Percentiles rank a stretch among this genome's conserved stretches.
phyloP scores from a whole-genome alignment of 2,888 invertebrate species.

The Graphium colonna region DNA sequence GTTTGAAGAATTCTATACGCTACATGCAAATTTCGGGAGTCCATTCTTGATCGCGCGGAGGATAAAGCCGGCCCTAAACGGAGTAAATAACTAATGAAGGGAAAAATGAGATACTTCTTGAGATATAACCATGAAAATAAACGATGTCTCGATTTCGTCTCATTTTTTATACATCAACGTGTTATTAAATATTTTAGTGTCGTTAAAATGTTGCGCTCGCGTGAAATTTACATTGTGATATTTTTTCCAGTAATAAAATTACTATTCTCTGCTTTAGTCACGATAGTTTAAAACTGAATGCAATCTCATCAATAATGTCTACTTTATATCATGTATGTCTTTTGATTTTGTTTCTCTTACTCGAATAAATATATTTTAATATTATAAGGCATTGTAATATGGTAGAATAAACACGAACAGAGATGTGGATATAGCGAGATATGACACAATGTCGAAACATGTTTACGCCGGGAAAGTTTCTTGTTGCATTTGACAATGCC shows the following conservation, averaged over 20 bases:
- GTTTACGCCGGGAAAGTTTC: slow-evolving; percentile 43
- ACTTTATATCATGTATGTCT: no score
- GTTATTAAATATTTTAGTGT: slow-evolving; percentile 2
- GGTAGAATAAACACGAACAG: slow-evolving; percentile 12
- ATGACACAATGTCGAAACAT: slow-evolving; percentile 41
- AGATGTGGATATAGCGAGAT: slow-evolving; percentile 39
- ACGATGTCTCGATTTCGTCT: slow-evolving; percentile 1
- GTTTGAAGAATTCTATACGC: slow-evolving; percentile 41
- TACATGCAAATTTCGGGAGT: slow-evolving; percentile 38
- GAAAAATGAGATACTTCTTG: slow-evolving; percentile 28
- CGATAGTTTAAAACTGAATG: not conserved
- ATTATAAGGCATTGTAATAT: not conserved
- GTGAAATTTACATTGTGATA: not conserved
- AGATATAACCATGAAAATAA: slow-evolving; percentile 18
- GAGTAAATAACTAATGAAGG: slow-evolving; percentile 34
- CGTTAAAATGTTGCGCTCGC: not conserved
- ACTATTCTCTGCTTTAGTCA: no score
- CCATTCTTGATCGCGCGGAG: slow-evolving; percentile 30
- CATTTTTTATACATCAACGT: not conserved
- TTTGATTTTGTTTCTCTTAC: slow-evolving; percentile 11
- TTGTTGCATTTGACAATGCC: slow-evolving; percentile 37
- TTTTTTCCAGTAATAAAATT: not conserved
- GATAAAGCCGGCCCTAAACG: slow-evolving; percentile 23
- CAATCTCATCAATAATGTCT: not conserved
- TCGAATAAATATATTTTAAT: not conserved